Evolutionary conservation across 2,113 vertebrate genomes (phyloP).

Genomic region (Psammodynastes pulverulentus): DNA sequence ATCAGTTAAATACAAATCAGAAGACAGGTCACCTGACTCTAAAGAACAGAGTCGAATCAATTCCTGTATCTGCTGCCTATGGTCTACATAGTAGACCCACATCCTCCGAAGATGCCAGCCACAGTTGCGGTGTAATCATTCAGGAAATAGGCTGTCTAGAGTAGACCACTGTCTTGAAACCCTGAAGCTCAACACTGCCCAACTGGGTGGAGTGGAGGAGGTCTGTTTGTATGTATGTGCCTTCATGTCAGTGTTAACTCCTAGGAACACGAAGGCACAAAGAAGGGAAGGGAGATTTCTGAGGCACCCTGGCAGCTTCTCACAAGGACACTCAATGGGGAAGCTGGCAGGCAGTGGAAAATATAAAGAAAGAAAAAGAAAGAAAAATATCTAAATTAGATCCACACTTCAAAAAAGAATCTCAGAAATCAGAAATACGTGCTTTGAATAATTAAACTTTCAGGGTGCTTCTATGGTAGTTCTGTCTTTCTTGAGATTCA

Average conservation of each 20-base stretch:
- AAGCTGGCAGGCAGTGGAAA: not conserved
- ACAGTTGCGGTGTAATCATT: not conserved
- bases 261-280: not conserved
- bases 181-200: not conserved
- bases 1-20: not conserved
- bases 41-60: not conserved
- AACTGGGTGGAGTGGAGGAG: not conserved
- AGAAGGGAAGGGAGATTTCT: not conserved
- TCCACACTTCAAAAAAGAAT: not conserved
- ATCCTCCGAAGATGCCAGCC: not conserved
- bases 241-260: not conserved
- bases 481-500: not conserved
- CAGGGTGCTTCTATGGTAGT: not conserved
- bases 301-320: not conserved
- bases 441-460: not conserved
- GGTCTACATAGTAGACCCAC: not conserved
- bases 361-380: no score
- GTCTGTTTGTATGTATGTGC: not conserved
- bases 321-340: not conserved
- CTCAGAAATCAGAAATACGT: not conserved
- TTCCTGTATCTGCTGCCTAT: not conserved
- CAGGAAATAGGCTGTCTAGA: not conserved
- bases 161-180: not conserved
- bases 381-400: not conserved
- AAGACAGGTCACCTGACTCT: not conserved